A percentile compares a stretch with the other conserved stretches of the same genome.
phyloP scores from a whole-genome alignment of 2,797 vertebrate species.

The Notamacropus eugenii region DNA sequence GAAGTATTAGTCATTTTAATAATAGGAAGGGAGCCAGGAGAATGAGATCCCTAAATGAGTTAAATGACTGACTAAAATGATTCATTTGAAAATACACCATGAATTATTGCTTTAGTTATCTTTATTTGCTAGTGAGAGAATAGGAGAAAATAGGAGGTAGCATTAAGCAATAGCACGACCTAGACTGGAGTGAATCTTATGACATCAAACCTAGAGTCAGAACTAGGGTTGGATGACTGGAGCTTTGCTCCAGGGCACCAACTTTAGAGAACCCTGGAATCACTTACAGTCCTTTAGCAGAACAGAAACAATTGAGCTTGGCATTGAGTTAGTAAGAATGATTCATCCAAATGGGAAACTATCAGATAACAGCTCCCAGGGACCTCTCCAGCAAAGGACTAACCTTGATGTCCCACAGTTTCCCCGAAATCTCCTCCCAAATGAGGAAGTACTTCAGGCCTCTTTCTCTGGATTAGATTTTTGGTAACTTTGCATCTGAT shows the following conservation, averaged over 20 bases:
- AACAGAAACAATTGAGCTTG: background rate
- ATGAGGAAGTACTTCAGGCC: background rate
- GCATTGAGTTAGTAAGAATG: background rate
- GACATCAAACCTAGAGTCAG: background rate
- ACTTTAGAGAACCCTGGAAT: background rate
- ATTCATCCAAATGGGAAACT: background rate
- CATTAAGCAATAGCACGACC: background rate
- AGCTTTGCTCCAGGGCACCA: background rate
- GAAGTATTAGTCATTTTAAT: background rate
- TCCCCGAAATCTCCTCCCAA: background rate
- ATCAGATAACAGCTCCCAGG: background rate
- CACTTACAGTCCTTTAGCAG: background rate
- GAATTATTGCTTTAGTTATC: background rate
- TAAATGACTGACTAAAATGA: constrained; percentile 10
- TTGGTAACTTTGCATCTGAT: background rate
- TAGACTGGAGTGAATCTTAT: no score
- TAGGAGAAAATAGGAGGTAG: constrained; percentile 23
- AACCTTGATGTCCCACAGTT: background rate
- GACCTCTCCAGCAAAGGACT: background rate
- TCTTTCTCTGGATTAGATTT: background rate
- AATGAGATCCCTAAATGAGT: background rate
- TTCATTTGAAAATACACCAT: constrained; percentile 38
- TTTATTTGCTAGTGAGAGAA: constrained; percentile 35
- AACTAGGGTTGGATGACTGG: background rate
- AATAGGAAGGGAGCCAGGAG: constrained; percentile 35